phyloP scores from a whole-genome alignment of 2,113 vertebrate genomes.

The Suncus etruscus region DNA sequence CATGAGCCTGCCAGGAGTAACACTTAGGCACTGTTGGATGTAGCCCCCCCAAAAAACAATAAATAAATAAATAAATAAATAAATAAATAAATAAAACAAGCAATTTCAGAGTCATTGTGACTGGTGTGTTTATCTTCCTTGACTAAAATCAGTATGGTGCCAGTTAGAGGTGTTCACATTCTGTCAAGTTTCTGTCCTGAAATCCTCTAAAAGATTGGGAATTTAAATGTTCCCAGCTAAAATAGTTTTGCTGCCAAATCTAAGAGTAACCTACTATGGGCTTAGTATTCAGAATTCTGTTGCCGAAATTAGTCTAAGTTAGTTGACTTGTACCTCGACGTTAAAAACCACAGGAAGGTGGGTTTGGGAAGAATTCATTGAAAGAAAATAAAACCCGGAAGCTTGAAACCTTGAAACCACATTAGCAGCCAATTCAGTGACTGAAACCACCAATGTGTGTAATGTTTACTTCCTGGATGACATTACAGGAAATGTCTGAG shows the following conservation, averaged over 20 bases:
- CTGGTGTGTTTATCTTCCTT: neutral
- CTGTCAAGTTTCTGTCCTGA: neutral
- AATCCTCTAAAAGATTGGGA: neutral
- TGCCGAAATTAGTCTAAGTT: neutral
- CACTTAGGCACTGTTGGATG: too few species aligned
- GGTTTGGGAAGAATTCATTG: neutral
- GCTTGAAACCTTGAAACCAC: conserved; percentile 19
- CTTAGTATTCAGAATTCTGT: neutral
- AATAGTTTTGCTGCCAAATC: neutral
- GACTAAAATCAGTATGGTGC: too few species aligned
- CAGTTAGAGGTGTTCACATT: neutral
- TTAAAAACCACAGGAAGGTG: neutral
- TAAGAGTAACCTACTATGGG: neutral
- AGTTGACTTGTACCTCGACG: neutral
- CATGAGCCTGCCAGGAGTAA: too few species aligned
- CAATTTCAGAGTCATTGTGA: neutral
- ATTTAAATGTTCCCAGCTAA: conserved; percentile 18
- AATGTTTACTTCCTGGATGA: conserved; percentile 30
- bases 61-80: too few species aligned
- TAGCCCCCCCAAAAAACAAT: too few species aligned
- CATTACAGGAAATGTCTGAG: neutral
- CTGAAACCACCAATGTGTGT: conserved; percentile 20
- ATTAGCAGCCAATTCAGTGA: conserved; percentile 8
- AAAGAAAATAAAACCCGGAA: conserved; percentile 53
- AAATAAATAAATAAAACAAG: too few species aligned